Conservation (phyloP, 2,888 invertebrate species). For the Eupsilia transversa region DNA sequence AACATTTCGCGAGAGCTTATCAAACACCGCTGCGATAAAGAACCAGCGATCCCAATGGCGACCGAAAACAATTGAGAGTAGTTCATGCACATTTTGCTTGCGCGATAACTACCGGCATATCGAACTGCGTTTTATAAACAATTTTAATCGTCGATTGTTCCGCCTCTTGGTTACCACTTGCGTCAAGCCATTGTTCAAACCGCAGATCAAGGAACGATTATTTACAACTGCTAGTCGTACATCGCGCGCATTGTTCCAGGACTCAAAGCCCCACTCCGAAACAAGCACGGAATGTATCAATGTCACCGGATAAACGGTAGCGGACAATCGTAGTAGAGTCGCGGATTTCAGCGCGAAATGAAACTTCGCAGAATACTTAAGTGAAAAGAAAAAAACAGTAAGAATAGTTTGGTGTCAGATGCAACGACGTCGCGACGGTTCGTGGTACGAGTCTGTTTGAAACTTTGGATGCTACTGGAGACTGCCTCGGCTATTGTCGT, state of each 20-base stretch:
- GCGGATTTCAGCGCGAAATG: slow-evolving; percentile 80
- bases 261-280: slow-evolving; percentile 73
- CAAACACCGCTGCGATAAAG: slow-evolving; percentile 65
- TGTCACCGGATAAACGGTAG: slow-evolving; percentile 76
- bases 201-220: slow-evolving; percentile 72
- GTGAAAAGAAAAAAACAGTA: slow-evolving; percentile 80
- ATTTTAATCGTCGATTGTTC: slow-evolving; percentile 88
- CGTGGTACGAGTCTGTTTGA: slow-evolving; percentile 80
- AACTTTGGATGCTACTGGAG: slow-evolving; percentile 77
- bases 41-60: slow-evolving; percentile 64
- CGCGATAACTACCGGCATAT: slow-evolving; percentile 80
- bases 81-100: slow-evolving; percentile 64
- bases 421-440: slow-evolving; percentile 82
- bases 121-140: slow-evolving; percentile 86
- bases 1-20: slow-evolving; percentile 47
- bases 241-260: slow-evolving; percentile 78
- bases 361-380: slow-evolving; percentile 84
- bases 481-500: slow-evolving; percentile 67
- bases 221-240: slow-evolving; percentile 72
- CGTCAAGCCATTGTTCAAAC: slow-evolving; percentile 83
- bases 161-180: slow-evolving; percentile 79
- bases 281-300: slow-evolving; percentile 80
- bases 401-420: slow-evolving; percentile 87
- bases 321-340: slow-evolving; percentile 73
- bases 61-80: slow-evolving; percentile 66